Evolutionary conservation across 1,140 invertebrate genomes (phyloP).

Genomic region (Achatina immaculata): DNA sequence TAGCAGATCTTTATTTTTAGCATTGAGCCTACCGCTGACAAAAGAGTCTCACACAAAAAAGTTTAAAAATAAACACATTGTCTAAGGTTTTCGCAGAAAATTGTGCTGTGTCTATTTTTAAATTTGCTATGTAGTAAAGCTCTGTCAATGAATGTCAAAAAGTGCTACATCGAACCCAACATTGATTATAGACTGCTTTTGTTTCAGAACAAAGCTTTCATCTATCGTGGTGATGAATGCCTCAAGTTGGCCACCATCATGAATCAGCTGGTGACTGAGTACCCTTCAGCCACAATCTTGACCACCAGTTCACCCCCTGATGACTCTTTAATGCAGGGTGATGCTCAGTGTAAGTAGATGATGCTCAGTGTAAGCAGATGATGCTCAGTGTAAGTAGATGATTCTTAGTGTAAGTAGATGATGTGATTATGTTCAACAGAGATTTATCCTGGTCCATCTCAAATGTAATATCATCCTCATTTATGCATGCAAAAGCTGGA

Average conservation of each 20-base stretch:
- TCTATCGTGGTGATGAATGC: constrained; percentile 65
- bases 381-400: constrained; percentile 66
- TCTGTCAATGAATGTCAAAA: background rate
- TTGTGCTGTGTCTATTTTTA: no score
- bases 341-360: constrained; percentile 66
- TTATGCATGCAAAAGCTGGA: no score
- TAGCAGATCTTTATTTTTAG: no score
- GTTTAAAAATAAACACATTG: no score
- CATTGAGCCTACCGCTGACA: no score
- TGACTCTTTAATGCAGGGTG: constrained; percentile 52
- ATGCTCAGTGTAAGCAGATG: constrained; percentile 40
- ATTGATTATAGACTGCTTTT: background rate
- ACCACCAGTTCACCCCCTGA: constrained; percentile 48
- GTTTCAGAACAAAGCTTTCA: constrained; percentile 67
- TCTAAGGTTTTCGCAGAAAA: no score
- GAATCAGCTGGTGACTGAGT: constrained; percentile 58
- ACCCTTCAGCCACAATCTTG: constrained; percentile 59
- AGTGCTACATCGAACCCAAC: no score
- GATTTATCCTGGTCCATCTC: no score
- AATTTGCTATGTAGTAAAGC: background rate
- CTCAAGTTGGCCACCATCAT: constrained; percentile 60
- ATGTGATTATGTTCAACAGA: constrained; percentile 28
- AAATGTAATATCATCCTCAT: no score
- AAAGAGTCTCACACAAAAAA: no score
- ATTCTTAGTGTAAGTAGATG: constrained; percentile 40